Conservation (phyloP, 2,113 vertebrate species). For the Boleophthalmus pectinirostris region DNA sequence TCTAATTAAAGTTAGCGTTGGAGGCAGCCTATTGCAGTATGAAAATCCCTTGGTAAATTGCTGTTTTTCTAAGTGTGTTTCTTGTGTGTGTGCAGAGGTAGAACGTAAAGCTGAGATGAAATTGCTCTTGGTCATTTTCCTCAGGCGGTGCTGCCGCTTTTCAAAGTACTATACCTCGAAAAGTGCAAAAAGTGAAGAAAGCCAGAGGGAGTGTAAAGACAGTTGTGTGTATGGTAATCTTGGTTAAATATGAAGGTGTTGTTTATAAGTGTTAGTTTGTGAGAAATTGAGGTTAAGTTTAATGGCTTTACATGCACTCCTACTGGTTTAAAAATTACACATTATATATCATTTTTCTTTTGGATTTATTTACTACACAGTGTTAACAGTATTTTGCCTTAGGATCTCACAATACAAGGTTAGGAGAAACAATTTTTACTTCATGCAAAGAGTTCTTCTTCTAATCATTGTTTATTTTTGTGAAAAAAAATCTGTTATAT, state of each 20-base stretch:
- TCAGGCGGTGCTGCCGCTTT: neutral
- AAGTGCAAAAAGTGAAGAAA: neutral
- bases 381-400: neutral
- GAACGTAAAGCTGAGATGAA: neutral
- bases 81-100: conserved; percentile 5
- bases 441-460: neutral
- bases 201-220: neutral
- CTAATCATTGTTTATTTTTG: neutral
- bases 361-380: neutral
- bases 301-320: neutral
- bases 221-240: neutral
- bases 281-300: too few species aligned
- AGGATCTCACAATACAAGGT: neutral
- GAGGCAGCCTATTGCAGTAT: conserved; percentile 1
- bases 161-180: neutral
- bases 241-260: too few species aligned
- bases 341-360: neutral
- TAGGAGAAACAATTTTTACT: too few species aligned
- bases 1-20: conserved; percentile 7
- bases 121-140: conserved; percentile 14
- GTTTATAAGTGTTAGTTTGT: too few species aligned
- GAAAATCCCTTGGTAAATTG: conserved; percentile 6
- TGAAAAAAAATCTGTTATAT: neutral
- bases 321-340: neutral
- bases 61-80: conserved; percentile 5